Evolutionary conservation across 2,888 invertebrate genomes (phyloP).

Genomic region (Eremobia ochroleuca): DNA sequence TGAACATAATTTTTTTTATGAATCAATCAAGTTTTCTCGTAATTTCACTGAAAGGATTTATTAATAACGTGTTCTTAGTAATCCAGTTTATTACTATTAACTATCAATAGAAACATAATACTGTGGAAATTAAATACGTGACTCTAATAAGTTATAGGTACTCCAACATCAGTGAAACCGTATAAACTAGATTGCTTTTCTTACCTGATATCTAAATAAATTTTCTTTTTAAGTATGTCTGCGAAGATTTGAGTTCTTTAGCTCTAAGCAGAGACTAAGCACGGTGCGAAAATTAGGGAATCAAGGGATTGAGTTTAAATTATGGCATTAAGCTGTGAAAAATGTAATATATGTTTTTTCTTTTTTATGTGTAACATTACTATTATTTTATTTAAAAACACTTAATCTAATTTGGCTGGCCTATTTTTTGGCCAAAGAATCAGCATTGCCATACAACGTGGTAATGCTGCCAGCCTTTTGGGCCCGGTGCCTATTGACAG

Average conservation of each 20-base stretch:
- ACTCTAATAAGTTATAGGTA: background rate
- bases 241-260: background rate
- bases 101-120: background rate
- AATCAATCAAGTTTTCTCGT: background rate
- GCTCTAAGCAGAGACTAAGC: background rate
- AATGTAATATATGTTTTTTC: background rate
- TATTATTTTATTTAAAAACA: too few relatives aligned
- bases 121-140: constrained; percentile 3
- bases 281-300: background rate
- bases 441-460: too few relatives aligned
- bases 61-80: background rate
- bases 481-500: too few relatives aligned
- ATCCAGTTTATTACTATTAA: background rate
- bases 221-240: background rate
- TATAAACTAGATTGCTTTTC: constrained; percentile 6
- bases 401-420: too few relatives aligned
- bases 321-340: background rate
- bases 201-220: background rate
- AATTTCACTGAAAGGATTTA: background rate
- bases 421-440: too few relatives aligned
- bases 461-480: too few relatives aligned
- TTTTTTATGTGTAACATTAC: too few relatives aligned
- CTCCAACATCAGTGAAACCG: background rate
- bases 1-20: background rate
- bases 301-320: background rate